Evolutionary conservation across 2,113 vertebrate species (phyloP), one percentile per base, ranked within the genome.

Genomic region (Callionymus lyra): DNA sequence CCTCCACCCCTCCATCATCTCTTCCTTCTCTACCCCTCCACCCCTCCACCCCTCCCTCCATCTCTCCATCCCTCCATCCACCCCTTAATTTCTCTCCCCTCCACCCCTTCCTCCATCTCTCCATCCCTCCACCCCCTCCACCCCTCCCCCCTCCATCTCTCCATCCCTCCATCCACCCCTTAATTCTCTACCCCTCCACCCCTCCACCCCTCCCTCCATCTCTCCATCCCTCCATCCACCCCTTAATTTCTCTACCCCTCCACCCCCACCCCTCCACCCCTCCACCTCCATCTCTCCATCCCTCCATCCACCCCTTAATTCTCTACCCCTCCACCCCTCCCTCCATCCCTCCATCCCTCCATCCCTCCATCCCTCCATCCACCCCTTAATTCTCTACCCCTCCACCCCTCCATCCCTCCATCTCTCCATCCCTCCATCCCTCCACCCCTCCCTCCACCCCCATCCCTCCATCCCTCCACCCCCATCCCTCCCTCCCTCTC

Each of bases 371-470:
- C 65, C 53, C 48, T 48, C 43, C 58, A 65, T 34, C 27, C 63
- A 46, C 45, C 61, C 63, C 59, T 71, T 62, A n/a, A n/a, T n/a
- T 51, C 54, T 54, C 38, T 57, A 64, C 55, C 58, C 52, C 45
- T 16, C 6, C 44, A 39, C 49, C 52, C 47, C 6, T 57, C 58
- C 33, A 10, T 53, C 74, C 38, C 9, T 46, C 38, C 16, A 12
- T 16, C 27, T 44, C 34, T 41, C 44, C 48, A 9, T 31, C 43
- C 42, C 9, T 45, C 47, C 16, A 21, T n/a, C 65, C 53, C 48
- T 48, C 58, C 41, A 32, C 43, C 58, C 62, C 36, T 18, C 63
- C 54, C 54, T 54, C 38, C 60, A 64, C 55, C n/a, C n/a, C n/a
- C n/a, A n/a, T n/a, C n/a, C n/a, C n/a, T n/a, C n/a, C n/a, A n/a